Evolutionary conservation across 2,113 vertebrate genomes (phyloP).

Genomic region (Actinemys pallida): DNA sequence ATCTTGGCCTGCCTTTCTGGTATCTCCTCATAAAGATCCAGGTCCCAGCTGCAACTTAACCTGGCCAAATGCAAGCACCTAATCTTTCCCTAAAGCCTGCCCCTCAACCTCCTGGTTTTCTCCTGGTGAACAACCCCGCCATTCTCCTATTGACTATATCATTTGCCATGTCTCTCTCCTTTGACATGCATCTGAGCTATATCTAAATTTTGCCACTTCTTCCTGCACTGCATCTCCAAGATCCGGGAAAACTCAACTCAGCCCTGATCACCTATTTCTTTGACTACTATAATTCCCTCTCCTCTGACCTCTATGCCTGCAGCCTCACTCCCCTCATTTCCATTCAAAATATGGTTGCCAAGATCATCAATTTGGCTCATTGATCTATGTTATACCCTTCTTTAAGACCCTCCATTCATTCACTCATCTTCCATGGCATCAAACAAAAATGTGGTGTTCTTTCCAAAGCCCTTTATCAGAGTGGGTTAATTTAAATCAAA

Average conservation of each 20-base stretch:
- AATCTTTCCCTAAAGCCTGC: not conserved
- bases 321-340: not conserved
- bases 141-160: not conserved
- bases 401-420: rapidly evolving
- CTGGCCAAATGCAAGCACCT: not conserved
- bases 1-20: too few species aligned
- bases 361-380: not conserved
- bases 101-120: not conserved
- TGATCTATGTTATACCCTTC: rapidly evolving
- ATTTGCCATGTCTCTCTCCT: not conserved
- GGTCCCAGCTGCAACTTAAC: not conserved
- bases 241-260: rapidly evolving
- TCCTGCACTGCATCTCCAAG: not conserved
- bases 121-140: not conserved
- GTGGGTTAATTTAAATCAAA: not conserved
- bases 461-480: rapidly evolving
- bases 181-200: not conserved
- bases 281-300: not conserved
- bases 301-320: not conserved
- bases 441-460: not conserved
- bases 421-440: not conserved
- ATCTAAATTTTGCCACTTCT: not conserved
- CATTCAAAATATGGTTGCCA: rapidly evolving
- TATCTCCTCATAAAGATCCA: not conserved
- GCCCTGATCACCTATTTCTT: not conserved